Conservation (phyloP, 2,113 vertebrate species). For the Psammodynastes pulverulentus region DNA sequence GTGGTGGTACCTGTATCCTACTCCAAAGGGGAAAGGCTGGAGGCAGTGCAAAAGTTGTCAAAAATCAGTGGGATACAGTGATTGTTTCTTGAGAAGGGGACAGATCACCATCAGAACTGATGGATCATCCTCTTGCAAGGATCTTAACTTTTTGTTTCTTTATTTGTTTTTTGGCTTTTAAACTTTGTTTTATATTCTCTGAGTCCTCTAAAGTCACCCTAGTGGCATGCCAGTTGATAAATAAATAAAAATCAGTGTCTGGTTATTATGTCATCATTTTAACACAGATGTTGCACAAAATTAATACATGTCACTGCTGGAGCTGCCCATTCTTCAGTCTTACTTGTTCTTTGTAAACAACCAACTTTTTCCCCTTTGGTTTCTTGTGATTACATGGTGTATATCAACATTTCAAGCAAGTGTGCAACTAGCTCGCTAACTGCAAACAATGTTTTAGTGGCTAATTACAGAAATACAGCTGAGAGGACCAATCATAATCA, state of each 20-base stretch:
- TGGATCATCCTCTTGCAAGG: background rate
- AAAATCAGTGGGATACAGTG: background rate
- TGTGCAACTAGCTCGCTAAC: background rate
- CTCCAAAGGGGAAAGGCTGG: background rate
- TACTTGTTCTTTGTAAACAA: background rate
- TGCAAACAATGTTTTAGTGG: conserved; percentile 1
- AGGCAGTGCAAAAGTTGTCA: background rate
- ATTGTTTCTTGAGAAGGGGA: background rate
- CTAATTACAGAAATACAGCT: conserved; percentile 7
- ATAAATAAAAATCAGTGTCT: background rate
- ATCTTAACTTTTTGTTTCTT: background rate
- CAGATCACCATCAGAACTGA: background rate
- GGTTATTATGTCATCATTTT: background rate
- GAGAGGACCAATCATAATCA: conserved; percentile 3
- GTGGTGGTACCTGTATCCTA: background rate
- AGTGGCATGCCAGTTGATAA: background rate
- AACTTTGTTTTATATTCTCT: background rate
- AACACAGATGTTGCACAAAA: background rate
- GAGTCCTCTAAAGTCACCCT: background rate
- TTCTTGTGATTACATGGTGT: conserved; percentile 15
- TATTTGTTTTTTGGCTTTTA: background rate
- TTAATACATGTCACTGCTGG: background rate
- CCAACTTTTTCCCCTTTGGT: background rate
- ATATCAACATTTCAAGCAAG: conserved; percentile 16
- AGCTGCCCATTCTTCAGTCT: background rate